Evolutionary conservation across 1,140 invertebrate species (phyloP), one percentile per base, ranked within the genome.

Genomic region (Trialeurodes vaporariorum): DNA sequence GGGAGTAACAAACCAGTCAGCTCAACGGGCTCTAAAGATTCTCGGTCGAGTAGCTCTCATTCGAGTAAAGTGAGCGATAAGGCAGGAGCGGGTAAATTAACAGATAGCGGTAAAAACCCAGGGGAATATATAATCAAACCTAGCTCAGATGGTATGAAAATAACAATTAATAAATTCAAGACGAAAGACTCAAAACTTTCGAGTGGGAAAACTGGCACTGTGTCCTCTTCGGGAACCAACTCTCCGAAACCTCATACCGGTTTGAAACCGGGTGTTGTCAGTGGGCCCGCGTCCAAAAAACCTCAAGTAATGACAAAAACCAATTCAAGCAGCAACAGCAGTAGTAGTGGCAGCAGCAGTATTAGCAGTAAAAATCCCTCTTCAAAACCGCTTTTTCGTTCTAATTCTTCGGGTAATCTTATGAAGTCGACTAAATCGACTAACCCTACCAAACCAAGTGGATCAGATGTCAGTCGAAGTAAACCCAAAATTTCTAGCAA

Each of bases 51-150:
- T 58, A 64, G 68, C 21, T 76, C 76, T 68, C 74, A 72, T 70
- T 71, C 76, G 2, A 78, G 75, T 64, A 82, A 82, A 77, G 78
- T 79, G 64, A 77, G 77, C 21, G 83, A 85, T 72, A 78, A 81
- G n/a, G 84, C 84, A 76, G n/a, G n/a, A n/a, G 78, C 74, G 67
- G 72, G 77, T 58, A 82, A 82, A 63, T 84, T 83, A 71, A 75
- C 81, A 0, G 80, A 79, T 13, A 85, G 86, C 66, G 81, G 78
- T 62, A 91, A 91, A 78, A 89, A 87, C 74, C 78, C 81, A 1
- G 85, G 85, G 0, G 91, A 93, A 72, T 94, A 93, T 72, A 92
- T 91, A 85, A 87, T 92, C 0, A 92, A 92, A 73, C 86, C 86
- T 34, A 91, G 89, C 71, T 87, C 86, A 1, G 91, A 92, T 73